Evolutionary conservation across 2,888 invertebrate genomes (phyloP), one percentile per base, ranked within the genome.

Genomic region (Eumacrocentrus americanus): DNA sequence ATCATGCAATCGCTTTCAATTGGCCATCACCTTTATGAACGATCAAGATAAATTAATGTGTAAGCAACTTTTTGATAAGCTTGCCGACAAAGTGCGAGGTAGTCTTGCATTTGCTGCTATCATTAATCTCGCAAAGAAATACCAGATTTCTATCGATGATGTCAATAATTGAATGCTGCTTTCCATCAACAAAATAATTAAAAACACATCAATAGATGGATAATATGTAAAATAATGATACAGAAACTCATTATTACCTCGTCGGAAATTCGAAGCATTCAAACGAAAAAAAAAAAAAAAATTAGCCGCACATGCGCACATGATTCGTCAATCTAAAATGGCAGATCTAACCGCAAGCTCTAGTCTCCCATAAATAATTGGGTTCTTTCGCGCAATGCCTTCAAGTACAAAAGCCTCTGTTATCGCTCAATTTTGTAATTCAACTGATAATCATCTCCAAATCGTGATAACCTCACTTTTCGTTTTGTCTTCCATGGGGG

Each of bases 1-100:
- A 55, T 58, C 66, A 42, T 78, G 77, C 60, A 71, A 70, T 18
- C 70, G 79, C 65, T 79, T 79, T 51, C 50, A 66, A 20, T 58
- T 79, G 34, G 70, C 70, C 9, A 14, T 76, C 3, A 68, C 47
- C 53, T 76, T 77, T 29, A 67, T 77, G 69, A 53, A 61, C 2
- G 38, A 63, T 12, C 37, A 62, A 3, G 71, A 75, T 7, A 73
- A 64, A 54, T 52, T 23, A 9, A 53, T 42, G 5, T 70, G 70
- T 20, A 18, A 29, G 1, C 40, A 68, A 14, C 29, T 69, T 3
- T 67, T 69, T 34, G n/a, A 34, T 7, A 14, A 34, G 14, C 16
- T 54, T 2, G 5, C 34, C 4, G n/a, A 12, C 0, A 9, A 20
- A n/a, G 38, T 3, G 20, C 12, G 12, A 2, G 12, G 7, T 38